A percentile compares a stretch with the other conserved stretches of the same genome.
Conservation (phyloP, 2,888 invertebrate species). For the Koerneria pararmatus region DNA sequence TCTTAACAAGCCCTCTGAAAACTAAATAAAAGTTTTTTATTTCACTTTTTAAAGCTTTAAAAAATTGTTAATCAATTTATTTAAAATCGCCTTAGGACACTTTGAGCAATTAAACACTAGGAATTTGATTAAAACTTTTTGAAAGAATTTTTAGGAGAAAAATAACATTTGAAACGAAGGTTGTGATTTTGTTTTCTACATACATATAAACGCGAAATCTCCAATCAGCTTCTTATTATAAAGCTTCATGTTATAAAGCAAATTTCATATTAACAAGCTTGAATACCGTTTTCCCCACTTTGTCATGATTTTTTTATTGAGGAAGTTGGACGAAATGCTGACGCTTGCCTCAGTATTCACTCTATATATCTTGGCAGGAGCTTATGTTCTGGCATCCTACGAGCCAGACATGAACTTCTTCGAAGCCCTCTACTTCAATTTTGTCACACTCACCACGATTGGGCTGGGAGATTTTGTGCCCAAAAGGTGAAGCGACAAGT, state of each 20-base stretch:
- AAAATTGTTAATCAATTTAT: no score
- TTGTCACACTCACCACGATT: conserved; percentile 52
- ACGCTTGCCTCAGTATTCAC: conserved; percentile 42
- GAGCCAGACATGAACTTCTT: conserved; percentile 57
- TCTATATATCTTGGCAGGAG: conserved; percentile 46
- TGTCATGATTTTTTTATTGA: conserved; percentile 15
- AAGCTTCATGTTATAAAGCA: not conserved
- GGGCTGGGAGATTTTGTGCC: conserved; percentile 55
- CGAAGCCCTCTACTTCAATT: conserved; percentile 52
- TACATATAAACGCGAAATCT: no score
- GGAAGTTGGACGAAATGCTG: conserved; percentile 43
- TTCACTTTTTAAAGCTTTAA: no score
- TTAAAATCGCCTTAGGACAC: no score
- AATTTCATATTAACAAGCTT: not conserved
- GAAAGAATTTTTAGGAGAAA: no score
- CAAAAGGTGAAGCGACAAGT: conserved; percentile 31
- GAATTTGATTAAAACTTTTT: no score
- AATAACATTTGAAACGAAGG: no score
- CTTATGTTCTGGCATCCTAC: conserved; percentile 45
- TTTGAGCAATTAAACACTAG: no score
- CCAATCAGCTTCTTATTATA: no score
- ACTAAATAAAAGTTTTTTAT: no score
- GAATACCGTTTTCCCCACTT: not conserved
- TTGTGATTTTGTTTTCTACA: no score
- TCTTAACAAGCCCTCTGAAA: no score